Evolutionary conservation across 2,113 vertebrate species (phyloP), one percentile per base, ranked within the genome.

Genomic region (Callorhinus ursinus): DNA sequence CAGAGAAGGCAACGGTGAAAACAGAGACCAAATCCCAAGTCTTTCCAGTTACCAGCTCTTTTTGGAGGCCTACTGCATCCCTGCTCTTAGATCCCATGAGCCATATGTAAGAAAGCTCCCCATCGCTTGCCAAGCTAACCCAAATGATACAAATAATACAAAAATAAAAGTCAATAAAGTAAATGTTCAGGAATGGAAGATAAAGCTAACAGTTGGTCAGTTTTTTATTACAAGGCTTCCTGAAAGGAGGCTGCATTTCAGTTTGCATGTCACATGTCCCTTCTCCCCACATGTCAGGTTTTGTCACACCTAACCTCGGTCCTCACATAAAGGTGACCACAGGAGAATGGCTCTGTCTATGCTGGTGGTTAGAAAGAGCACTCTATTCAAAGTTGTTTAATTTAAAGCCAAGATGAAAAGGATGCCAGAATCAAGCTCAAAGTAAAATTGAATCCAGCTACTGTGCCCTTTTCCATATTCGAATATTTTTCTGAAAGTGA

Each of bases 401-500:
- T 63, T 81, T 65, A 93, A 15, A 95, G 84, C 28, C 33, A 59
- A 94, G 57, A 71, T 6, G 6, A 63, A 85, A 95, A 88, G 49
- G 51, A 92, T 55, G 13, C 51, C 89, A 76, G 42, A 95, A 92
- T 63, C 63, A 97, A 91, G 33, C 7, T 79, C 95, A 74, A 42
- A 83, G 61, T 71, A 76, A 93, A 92, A 93, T 16, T 65, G 22
- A 97, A 92, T 79, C 59, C 74, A 79, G 55, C 69, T 88, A 57
- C 14, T 81, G 3, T 57, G 87, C 51, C 18, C 63, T 65, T 79
- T 85, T 42, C 82, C 28, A 21, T 65, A 63, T 95, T 55, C 42
- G 49, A 86, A 81, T 90, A 94, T 61, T 92, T 94, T 90, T 79
- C 79, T 79, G 13, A 87, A 82, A 96, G 46, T 72, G 55, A 87